Conservation (phyloP, 2,113 vertebrate species). For the Andinoacara biseriatus region DNA sequence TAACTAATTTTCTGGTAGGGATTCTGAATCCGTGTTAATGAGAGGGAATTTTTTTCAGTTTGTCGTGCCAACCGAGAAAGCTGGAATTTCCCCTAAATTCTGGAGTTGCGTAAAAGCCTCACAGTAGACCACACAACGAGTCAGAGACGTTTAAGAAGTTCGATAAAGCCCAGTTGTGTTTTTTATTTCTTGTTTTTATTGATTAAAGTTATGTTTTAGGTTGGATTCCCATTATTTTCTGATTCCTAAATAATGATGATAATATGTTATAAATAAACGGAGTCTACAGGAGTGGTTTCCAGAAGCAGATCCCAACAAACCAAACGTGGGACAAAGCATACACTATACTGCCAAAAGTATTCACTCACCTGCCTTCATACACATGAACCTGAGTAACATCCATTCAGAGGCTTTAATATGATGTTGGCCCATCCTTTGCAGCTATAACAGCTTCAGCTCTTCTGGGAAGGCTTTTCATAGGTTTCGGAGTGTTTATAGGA, state of each 20-base stretch:
- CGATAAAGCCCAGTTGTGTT: neutral
- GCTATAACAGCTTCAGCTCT: no score
- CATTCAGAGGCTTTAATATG: no score
- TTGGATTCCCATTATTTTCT: neutral
- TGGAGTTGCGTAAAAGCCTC: slow-evolving; percentile 15
- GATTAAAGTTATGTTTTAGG: neutral
- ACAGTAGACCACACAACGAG: slow-evolving; percentile 1
- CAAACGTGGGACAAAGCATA: neutral
- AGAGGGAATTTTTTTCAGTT: neutral
- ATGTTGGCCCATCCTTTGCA: no score
- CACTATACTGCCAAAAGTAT: no score
- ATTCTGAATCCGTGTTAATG: neutral
- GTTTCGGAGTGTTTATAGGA: no score
- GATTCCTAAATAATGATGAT: neutral
- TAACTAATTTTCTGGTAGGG: neutral
- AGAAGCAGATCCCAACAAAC: neutral
- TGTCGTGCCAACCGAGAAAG: neutral
- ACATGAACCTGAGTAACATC: no score
- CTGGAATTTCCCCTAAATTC: slow-evolving; percentile 30
- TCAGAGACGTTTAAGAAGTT: neutral
- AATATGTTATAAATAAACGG: neutral
- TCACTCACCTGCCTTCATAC: no score
- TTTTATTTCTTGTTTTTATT: neutral
- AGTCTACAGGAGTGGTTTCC: neutral
- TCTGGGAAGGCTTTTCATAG: no score